Base-by-base conservation (phyloP, 2,888 invertebrate species). In the Panopea generosa region DNA sequence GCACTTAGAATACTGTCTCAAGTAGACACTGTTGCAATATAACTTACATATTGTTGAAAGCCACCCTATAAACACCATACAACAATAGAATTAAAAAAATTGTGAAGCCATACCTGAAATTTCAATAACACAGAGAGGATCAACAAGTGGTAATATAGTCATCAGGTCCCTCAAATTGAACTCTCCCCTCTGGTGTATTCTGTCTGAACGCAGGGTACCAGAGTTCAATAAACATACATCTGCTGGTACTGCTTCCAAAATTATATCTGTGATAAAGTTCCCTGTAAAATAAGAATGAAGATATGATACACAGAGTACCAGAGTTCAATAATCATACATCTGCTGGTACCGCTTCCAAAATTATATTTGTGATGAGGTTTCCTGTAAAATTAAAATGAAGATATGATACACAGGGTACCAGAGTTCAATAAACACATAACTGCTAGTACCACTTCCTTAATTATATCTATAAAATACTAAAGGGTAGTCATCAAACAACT, bases 181-280 rank as follows among this genome's bases (percentile, higher is more conserved):
- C 61, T 96, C 95, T 0, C 98, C 97, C 0, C 96, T 95, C 0
- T 96, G 95, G 93, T 97, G 97, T 1, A 96, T 94, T 61, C 92
- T 89, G 87, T 97, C 96, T 2, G 96, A 96, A 53, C 96, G 93
- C 83, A 97, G 95, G 18, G 96, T 96, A n/a, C 97, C 97, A 0
- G 97, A 97, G 93, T 98, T 98, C 50, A 98, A 93, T 18, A 98
- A 92, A 9, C 97, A 96, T 60, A 97, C 93, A 91, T 98, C 97
- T 0, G 97, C 96, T 0, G 96, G 96, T 0, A 97, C 96, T 3
- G 90, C 87, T 0, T 97, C 96, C 72, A 97, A 93, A 71, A 97
- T 95, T 14, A 94, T 92, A 84, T 94, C 94, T 53, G 92, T 90
- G 20, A 97, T 95, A 90, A 93, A 93, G 85, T 93, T 93, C 18